These are phyloP conservation scores for Pelmatolapia mariae DNA, from an alignment of 2,113 vertebrate species.

Conservation along the genomic window DNA sequence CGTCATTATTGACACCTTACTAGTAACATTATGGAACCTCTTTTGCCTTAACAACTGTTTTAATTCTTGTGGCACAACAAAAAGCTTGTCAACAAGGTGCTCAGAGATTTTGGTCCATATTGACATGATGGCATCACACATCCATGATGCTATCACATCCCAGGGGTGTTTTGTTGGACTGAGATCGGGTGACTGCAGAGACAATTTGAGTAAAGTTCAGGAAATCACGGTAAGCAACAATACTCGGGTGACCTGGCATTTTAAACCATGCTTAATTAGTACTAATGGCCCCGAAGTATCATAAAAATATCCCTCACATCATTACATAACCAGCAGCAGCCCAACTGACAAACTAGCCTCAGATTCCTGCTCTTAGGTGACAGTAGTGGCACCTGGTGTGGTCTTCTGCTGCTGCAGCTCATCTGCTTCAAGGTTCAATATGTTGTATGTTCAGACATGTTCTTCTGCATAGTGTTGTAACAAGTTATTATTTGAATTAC, in stretches of 20 bases:
- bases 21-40: neutral
- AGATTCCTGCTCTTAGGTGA: neutral
- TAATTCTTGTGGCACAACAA: neutral
- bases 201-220: neutral
- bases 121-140: neutral
- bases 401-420: neutral
- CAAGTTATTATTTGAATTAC: neutral
- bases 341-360: neutral
- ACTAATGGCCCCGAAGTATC: neutral
- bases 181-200: neutral
- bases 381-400: neutral
- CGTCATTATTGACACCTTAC: accelerated
- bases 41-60: neutral
- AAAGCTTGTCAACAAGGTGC: neutral
- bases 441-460: neutral
- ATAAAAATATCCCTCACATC: neutral
- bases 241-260: neutral
- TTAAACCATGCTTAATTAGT: neutral
- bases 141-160: neutral
- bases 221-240: neutral
- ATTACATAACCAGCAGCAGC: neutral
- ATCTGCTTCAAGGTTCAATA: neutral
- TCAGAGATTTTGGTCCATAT: neutral
- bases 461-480: neutral
- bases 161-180: neutral